Percentiles rank a stretch among this genome's conserved stretches.
Conservation (phyloP, 2,888 invertebrate genomes). For the Ophion slaviceki region DNA sequence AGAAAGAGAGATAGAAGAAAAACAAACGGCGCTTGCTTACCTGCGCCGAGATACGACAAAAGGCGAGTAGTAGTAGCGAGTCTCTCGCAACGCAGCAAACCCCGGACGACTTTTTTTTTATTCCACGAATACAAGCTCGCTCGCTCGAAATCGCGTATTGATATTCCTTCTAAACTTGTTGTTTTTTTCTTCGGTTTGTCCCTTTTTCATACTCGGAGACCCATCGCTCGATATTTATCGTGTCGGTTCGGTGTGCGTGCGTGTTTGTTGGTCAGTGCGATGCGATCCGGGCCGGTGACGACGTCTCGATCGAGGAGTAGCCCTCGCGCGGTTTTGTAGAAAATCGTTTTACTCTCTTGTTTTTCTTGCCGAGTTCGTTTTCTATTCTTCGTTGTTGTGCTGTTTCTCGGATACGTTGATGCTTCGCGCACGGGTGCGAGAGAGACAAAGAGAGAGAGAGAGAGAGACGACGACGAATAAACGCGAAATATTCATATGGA, state of each 20-base stretch:
- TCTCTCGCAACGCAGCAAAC: constrained; percentile 46
- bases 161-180: not conserved
- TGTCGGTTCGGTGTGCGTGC: constrained; percentile 24
- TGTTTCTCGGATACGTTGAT: constrained; percentile 22
- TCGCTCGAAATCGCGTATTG: not conserved
- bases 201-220: constrained; percentile 15
- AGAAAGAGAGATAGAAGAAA: not conserved
- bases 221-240: constrained; percentile 40
- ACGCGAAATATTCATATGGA: constrained; percentile 47
- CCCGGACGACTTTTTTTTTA: constrained; percentile 5
- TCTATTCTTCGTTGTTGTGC: not conserved
- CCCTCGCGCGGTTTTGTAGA: not conserved
- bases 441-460: not conserved
- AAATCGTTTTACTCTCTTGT: not conserved
- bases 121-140: not conserved
- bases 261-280: constrained; percentile 41
- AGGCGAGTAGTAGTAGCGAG: constrained; percentile 55
- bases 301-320: constrained; percentile 8
- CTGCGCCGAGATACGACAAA: constrained; percentile 50
- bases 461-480: constrained; percentile 10
- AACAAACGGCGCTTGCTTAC: constrained; percentile 37
- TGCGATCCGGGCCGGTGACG: constrained; percentile 39
- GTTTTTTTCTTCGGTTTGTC: constrained; percentile 17
- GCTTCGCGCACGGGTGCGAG: constrained; percentile 20
- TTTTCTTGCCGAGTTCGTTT: constrained; percentile 2